A percentile compares a stretch with the other conserved stretches of the same genome.
phyloP scores from a whole-genome alignment of 2,113 vertebrate species.

The Aphelocoma coerulescens region DNA sequence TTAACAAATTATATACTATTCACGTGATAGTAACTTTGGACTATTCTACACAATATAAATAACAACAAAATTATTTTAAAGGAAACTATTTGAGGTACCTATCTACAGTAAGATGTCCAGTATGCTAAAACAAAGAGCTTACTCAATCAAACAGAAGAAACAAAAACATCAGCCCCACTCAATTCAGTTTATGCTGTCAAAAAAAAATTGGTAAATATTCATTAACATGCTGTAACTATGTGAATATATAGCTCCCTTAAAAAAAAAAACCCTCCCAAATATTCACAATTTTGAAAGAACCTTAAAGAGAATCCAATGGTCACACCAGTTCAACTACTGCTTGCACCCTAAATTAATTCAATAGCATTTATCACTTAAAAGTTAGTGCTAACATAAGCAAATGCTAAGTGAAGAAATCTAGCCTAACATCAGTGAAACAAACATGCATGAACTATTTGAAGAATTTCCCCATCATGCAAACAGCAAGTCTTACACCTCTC shows the following conservation, averaged over 20 bases:
- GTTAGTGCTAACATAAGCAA: not conserved
- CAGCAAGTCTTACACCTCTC: not conserved
- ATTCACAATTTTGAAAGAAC: not conserved
- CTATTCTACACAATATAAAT: not conserved
- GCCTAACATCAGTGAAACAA: not conserved
- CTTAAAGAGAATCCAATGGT: not conserved
- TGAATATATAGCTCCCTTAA: not conserved
- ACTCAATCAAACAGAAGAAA: not conserved
- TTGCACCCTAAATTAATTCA: not conserved
- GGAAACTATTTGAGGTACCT: not conserved
- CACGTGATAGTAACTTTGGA: not conserved
- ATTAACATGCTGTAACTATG: not conserved
- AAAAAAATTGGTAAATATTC: not conserved
- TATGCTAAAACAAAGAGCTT: not conserved
- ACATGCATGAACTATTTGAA: not conserved
- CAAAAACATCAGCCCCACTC: not conserved
- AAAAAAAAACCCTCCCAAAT: not conserved
- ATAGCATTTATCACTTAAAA: not conserved
- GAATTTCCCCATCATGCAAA: not conserved
- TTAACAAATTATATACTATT: fast-evolving
- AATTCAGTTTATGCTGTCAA: not conserved
- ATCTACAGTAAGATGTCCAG: not conserved
- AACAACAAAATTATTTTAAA: not conserved
- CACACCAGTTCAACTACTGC: not conserved
- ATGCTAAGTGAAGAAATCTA: not conserved